A percentile compares a stretch with the other conserved stretches of the same genome.
phyloP scores from a whole-genome alignment of 2,888 invertebrate genomes.

The Limnephilus lunatus region DNA sequence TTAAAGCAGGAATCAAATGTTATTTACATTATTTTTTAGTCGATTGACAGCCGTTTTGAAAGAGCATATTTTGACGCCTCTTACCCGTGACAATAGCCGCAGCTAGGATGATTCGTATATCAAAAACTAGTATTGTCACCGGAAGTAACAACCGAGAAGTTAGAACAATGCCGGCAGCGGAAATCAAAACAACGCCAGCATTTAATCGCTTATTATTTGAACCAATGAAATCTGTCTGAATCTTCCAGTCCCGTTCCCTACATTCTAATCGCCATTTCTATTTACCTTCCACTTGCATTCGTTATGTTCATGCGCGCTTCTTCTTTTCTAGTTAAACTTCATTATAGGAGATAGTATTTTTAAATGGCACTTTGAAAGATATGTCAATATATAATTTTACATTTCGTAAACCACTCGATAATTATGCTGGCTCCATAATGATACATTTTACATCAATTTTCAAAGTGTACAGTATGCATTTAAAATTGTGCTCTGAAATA shows the following conservation, averaged over 20 bases:
- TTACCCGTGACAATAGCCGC: constrained; percentile 55
- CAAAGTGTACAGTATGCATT: constrained; percentile 17
- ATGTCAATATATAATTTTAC: constrained; percentile 27
- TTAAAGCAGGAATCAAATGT: constrained; percentile 27
- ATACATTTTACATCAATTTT: neutral
- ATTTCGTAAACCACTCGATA: constrained; percentile 10
- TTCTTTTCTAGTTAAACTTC: neutral
- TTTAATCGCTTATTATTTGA: constrained; percentile 41
- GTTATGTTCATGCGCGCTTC: neutral
- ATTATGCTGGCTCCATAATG: neutral
- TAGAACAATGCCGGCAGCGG: constrained; percentile 45
- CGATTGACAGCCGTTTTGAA: constrained; percentile 62
- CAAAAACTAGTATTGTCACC: constrained; percentile 65
- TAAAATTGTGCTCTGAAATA: constrained; percentile 23
- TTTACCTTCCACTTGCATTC: neutral
- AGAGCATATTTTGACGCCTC: constrained; percentile 59
- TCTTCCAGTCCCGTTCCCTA: constrained; percentile 46
- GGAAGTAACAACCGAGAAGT: constrained; percentile 62
- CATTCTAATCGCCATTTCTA: constrained; percentile 50
- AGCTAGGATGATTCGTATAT: constrained; percentile 56
- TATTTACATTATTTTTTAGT: constrained; percentile 63
- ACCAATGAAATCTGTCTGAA: constrained; percentile 64
- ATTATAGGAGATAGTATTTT: neutral
- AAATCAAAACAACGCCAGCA: constrained; percentile 39
- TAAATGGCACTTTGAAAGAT: constrained; percentile 37